Base-by-base conservation (phyloP, 2,888 invertebrate genomes). In the Erebia ligea region DNA sequence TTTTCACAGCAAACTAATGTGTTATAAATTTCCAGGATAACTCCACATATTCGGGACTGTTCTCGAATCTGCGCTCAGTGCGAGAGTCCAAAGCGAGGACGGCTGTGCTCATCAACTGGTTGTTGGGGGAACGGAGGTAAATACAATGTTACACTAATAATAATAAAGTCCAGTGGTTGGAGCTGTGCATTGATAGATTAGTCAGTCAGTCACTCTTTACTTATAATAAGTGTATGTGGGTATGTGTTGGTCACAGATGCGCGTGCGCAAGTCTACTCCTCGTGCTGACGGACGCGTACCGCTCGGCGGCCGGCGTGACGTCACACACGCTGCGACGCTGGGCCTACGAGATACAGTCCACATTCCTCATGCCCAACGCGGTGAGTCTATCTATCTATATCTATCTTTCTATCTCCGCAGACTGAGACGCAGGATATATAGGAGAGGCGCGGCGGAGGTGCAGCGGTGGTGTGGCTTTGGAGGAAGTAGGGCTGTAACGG, bases 311-410 rank as follows among this genome's bases (percentile, higher is more conserved):
- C 56, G 85, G 81, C 68, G 91, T 80, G 70, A 96, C 96, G 78
- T 94, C 95, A 68, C 97, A 97, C 91, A 98, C 99, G 83, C 97
- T 99, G 95, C 95, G 98, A 69, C 98, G 98, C 86, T 99, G 99
- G 99, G 99, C 99, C 4, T 99, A 99, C 93, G 99, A 99, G 94
- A 98, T 99, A 84, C 98, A 98, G 92, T 99, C 99, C 77, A 98
- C 98, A 82, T 99, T 99, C 94, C 94, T 98, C 72, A 97, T 98
- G 82, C 98, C 98, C 73, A 96, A 96, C 82, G 98, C 98, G 79
- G 97, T 97, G n/a, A 69, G 68, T 21, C 11, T 25, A 15, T n/a
- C n/a, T n/a, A n/a, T n/a, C n/a, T n/a, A n/a, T n/a, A n/a, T n/a
- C n/a, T n/a, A n/a, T n/a, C n/a, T n/a, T n/a, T n/a, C n/a, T n/a